Percentiles rank a stretch among this genome's conserved stretches.
Conservation (phyloP, 2,888 invertebrate species). For the Drosophila neonasuta region DNA sequence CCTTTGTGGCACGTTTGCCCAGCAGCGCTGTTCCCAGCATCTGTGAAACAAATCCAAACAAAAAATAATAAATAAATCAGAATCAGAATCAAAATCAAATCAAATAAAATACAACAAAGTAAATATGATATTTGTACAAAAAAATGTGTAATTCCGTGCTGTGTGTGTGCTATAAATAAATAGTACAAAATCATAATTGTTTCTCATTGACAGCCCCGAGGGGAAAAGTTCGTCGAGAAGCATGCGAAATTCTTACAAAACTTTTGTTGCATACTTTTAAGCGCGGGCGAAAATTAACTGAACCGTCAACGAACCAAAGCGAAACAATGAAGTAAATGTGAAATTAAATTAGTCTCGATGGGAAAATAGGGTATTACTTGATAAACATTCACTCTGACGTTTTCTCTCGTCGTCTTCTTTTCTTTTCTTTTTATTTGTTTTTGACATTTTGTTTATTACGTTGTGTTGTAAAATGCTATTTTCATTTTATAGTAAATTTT, state of each 20-base stretch:
- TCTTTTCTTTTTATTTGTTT: conserved; percentile 42
- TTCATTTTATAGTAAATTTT: conserved; percentile 39
- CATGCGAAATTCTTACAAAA: background rate
- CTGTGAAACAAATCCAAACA: conserved; percentile 57
- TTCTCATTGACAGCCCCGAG: conserved; percentile 13
- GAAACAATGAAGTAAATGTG: conserved; percentile 7
- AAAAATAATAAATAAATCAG: conserved; percentile 14
- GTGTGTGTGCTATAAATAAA: conserved; percentile 7
- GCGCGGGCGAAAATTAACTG: conserved; percentile 25
- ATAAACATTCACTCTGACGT: conserved; percentile 22
- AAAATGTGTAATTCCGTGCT: background rate
- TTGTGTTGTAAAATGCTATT: conserved; percentile 52
- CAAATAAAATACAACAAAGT: conserved; percentile 20
- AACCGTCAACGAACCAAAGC: conserved; percentile 11
- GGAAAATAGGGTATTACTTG: background rate
- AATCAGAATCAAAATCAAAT: background rate
- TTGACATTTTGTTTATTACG: conserved; percentile 71
- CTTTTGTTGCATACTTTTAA: conserved; percentile 55
- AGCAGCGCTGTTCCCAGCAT: conserved; percentile 82
- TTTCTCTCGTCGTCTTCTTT: background rate
- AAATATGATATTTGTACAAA: conserved; percentile 14
- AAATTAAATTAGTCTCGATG: conserved; percentile 1
- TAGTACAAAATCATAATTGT: conserved; percentile 10
- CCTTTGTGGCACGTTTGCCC: conserved; percentile 81
- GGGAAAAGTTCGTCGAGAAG: conserved; percentile 29